Conservation (phyloP, 2,888 invertebrate genomes). For the Proisotoma minuta region DNA sequence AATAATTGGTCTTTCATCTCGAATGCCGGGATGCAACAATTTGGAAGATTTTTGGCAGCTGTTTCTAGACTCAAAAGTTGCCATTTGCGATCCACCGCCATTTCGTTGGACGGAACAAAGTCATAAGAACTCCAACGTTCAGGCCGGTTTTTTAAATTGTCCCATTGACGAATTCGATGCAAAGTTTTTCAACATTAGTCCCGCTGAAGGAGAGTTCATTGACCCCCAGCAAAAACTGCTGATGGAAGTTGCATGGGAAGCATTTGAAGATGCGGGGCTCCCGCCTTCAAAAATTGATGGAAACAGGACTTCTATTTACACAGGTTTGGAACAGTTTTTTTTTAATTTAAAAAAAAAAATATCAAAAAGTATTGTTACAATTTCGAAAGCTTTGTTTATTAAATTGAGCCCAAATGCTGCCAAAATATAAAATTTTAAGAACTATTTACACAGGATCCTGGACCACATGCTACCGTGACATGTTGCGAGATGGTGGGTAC, state of each 20-base stretch:
- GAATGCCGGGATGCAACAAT: slow-evolving; percentile 28
- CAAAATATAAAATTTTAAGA: too few species aligned
- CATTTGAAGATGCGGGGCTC: slow-evolving; percentile 26
- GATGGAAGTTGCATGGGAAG: slow-evolving; percentile 33
- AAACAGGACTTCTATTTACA: too few species aligned
- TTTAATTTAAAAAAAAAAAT: too few species aligned
- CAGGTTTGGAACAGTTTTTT: too few species aligned
- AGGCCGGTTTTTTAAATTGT: slow-evolving; percentile 34
- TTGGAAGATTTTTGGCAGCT: slow-evolving; percentile 34
- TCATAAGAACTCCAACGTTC: not conserved
- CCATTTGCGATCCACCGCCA: slow-evolving; percentile 24
- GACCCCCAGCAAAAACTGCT: slow-evolving; percentile 33
- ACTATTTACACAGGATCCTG: too few species aligned
- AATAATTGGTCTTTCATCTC: slow-evolving; percentile 30
- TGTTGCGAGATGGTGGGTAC: too few species aligned
- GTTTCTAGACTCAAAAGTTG: slow-evolving; percentile 24
- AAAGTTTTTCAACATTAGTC: slow-evolving; percentile 31
- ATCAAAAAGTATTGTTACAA: too few species aligned
- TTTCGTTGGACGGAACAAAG: slow-evolving; percentile 24
- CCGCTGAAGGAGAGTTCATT: slow-evolving; percentile 17
- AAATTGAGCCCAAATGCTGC: too few species aligned
- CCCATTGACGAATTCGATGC: slow-evolving; percentile 38
- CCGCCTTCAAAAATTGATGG: too few species aligned
- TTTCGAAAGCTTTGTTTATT: too few species aligned
- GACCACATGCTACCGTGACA: too few species aligned